These are phyloP conservation scores for Eupithecia subfuscata DNA, from an alignment of 2,888 invertebrate species.

Conservation along the genomic window DNA sequence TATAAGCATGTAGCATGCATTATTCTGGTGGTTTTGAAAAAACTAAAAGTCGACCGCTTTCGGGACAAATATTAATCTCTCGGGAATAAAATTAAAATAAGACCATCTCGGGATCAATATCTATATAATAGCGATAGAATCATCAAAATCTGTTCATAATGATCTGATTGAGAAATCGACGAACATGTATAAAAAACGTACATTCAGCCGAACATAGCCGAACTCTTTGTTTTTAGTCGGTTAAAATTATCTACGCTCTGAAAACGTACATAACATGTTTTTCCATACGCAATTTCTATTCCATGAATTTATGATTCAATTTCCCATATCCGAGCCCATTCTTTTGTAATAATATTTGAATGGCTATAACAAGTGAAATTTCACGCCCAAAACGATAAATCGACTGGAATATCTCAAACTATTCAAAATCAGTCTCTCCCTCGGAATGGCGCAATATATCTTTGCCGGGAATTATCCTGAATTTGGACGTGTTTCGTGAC, in stretches of 20 bases:
- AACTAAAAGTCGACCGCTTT: too few relatives aligned
- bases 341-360: constrained; percentile 46
- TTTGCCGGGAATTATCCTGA: constrained; percentile 50
- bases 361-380: constrained; percentile 49
- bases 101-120: too few relatives aligned
- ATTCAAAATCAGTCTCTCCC: constrained; percentile 67
- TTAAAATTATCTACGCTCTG: constrained; percentile 20
- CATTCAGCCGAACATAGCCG: too few relatives aligned
- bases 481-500: constrained; percentile 51
- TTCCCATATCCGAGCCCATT: constrained; percentile 42
- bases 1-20: background rate
- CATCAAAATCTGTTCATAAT: too few relatives aligned
- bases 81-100: too few relatives aligned
- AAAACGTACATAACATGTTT: constrained; percentile 24
- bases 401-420: constrained; percentile 64
- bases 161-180: too few relatives aligned
- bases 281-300: constrained; percentile 38
- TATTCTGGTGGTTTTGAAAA: too few relatives aligned
- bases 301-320: constrained; percentile 43
- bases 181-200: too few relatives aligned
- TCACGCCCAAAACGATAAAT: constrained; percentile 61
- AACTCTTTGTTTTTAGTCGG: too few relatives aligned
- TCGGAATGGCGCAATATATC: constrained; percentile 58
- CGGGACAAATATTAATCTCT: too few relatives aligned
- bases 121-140: too few relatives aligned